These are phyloP conservation scores for Chionomys nivalis DNA, from an alignment of 2,113 vertebrate species.

Conservation along the genomic window DNA sequence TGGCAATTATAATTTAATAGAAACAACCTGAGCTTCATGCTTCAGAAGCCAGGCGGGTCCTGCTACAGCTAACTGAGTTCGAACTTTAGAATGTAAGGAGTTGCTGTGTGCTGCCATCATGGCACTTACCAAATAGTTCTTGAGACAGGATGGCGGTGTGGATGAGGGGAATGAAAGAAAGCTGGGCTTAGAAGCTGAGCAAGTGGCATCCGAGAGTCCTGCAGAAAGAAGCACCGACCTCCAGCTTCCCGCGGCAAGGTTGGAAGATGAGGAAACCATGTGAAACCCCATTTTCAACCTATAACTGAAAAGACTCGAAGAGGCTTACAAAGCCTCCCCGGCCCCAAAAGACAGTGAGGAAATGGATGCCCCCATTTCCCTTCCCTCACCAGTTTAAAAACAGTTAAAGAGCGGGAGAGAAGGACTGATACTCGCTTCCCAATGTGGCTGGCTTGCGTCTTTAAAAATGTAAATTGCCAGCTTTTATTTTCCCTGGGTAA, in stretches of 20 bases:
- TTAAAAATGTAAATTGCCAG: not conserved
- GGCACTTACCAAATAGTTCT: not conserved
- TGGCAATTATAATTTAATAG: not conserved
- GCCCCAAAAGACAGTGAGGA: conserved; percentile 2
- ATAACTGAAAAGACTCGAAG: not conserved
- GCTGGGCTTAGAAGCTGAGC: not conserved
- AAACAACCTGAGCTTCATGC: not conserved
- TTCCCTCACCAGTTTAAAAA: not conserved
- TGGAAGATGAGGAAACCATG: conserved; percentile 18
- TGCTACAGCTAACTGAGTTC: not conserved
- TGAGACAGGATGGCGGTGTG: not conserved
- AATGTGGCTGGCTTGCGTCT: not conserved
- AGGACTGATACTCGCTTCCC: not conserved
- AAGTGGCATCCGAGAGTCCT: not conserved
- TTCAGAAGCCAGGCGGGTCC: not conserved
- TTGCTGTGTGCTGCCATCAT: not conserved
- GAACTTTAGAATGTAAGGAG: not conserved
- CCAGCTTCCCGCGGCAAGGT: not conserved
- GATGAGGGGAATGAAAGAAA: not conserved
- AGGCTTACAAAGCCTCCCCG: not conserved
- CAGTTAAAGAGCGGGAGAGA: not conserved
- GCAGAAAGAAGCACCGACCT: not conserved
- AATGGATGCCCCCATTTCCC: conserved; percentile 28
- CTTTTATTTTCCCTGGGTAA: not conserved
- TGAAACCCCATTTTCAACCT: not conserved